Percentiles rank a stretch among this genome's conserved stretches.
These are phyloP conservation scores for Mythimna ferrago DNA, from an alignment of 2,888 invertebrate genomes.

Conservation along the genomic window DNA sequence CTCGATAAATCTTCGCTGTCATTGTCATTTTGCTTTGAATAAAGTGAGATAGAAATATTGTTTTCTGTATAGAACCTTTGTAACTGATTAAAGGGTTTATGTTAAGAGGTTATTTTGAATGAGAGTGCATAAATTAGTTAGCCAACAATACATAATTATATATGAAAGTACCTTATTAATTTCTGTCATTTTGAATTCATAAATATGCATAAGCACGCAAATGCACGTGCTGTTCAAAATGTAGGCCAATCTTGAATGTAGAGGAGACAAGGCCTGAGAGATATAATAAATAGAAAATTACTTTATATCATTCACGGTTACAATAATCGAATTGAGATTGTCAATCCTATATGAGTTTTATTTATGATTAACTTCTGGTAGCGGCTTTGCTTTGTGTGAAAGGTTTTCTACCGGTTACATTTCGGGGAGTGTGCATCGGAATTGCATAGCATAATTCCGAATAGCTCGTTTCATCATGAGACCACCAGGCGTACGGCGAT, in stretches of 20 bases:
- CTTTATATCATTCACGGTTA: background rate
- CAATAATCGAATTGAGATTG: background rate
- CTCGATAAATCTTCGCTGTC: constrained; percentile 51
- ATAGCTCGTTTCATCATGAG: too few relatives aligned
- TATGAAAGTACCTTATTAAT: constrained; percentile 23
- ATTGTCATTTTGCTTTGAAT: constrained; percentile 32
- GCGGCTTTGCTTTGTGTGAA: too few relatives aligned
- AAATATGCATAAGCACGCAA: constrained; percentile 35
- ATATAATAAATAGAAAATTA: background rate
- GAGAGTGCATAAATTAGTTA: constrained; percentile 22
- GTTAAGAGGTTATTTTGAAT: background rate
- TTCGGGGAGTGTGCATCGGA: too few relatives aligned
- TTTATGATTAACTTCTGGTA: too few relatives aligned
- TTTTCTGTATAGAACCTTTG: background rate
- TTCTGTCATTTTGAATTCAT: constrained; percentile 27
- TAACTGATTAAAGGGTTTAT: background rate
- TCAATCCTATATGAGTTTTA: too few relatives aligned
- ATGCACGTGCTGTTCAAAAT: constrained; percentile 26
- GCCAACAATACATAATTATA: constrained; percentile 14
- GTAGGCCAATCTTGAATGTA: constrained; percentile 13
- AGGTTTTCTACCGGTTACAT: too few relatives aligned
- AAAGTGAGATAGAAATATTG: constrained; percentile 13
- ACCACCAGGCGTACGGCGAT: too few relatives aligned
- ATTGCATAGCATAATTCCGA: too few relatives aligned
- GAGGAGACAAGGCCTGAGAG: background rate